These are phyloP conservation scores for Emesis furor DNA, from an alignment of 2,888 invertebrate species.

Conservation along the genomic window DNA sequence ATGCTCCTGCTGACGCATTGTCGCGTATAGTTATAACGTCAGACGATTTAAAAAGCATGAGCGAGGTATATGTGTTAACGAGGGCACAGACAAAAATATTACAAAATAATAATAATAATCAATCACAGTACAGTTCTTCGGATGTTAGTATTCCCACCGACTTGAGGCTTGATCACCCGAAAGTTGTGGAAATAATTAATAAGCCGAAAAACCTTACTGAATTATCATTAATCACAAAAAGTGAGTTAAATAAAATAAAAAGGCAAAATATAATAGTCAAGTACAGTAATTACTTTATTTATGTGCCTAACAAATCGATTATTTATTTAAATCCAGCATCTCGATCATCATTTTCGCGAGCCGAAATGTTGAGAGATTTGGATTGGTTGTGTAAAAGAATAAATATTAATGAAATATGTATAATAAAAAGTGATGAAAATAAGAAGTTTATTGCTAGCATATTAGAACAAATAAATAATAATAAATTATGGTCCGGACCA, in stretches of 20 bases:
- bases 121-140: not conserved
- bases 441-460: too few relatives aligned
- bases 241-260: conserved; percentile 13
- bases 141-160: conserved; percentile 8
- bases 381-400: conserved; percentile 21
- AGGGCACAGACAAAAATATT: not conserved
- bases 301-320: conserved; percentile 6
- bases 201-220: conserved; percentile 19
- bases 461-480: too few relatives aligned
- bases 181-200: conserved; percentile 25
- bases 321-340: conserved; percentile 22
- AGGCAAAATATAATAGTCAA: not conserved
- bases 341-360: conserved; percentile 34
- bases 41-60: conserved; percentile 35
- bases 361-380: conserved; percentile 28
- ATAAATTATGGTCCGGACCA: too few relatives aligned
- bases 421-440: too few relatives aligned
- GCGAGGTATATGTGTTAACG: conserved; percentile 6
- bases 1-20: conserved; percentile 61
- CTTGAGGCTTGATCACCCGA: conserved; percentile 35
- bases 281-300: conserved; percentile 9
- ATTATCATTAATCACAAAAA: conserved; percentile 9
- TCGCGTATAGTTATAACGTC: conserved; percentile 41
- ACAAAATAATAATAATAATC: not conserved
- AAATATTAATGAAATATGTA: too few relatives aligned